Percentiles rank a stretch among this genome's conserved stretches.
Evolutionary conservation across 2,113 vertebrate genomes (phyloP).

Genomic region (Polyodon spathula): DNA sequence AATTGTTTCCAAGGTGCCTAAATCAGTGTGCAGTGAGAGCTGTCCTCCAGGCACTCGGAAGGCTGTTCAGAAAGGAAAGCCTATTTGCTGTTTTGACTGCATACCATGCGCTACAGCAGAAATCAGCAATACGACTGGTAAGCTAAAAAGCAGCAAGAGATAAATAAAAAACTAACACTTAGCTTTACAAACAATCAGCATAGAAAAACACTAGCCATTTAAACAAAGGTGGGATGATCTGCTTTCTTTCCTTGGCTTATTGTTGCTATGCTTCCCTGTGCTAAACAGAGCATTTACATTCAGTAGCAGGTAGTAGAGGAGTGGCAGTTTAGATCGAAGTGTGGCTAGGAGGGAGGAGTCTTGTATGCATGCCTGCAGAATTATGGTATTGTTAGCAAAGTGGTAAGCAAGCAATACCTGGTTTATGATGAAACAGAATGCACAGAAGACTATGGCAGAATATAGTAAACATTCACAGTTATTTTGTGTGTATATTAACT

Average conservation of each 20-base stretch:
- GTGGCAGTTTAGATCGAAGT: background rate
- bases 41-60: constrained; percentile 1
- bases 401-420: too few species aligned
- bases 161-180: background rate
- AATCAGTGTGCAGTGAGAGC: constrained; percentile 5
- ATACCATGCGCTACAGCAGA: constrained; percentile 4
- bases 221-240: background rate
- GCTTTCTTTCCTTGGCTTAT: too few species aligned
- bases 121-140: constrained; percentile 1
- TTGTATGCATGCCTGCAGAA: too few species aligned
- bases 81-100: constrained; percentile 9
- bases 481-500: too few species aligned
- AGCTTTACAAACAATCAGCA: background rate
- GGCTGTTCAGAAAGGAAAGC: constrained; percentile 3
- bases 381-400: too few species aligned
- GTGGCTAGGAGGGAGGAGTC: background rate
- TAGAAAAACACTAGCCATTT: background rate
- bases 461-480: too few species aligned
- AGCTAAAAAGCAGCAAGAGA: background rate
- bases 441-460: too few species aligned
- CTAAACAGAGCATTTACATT: too few species aligned
- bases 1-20: constrained; percentile 3
- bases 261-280: too few species aligned
- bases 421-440: too few species aligned
- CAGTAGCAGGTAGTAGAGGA: background rate